Base-by-base conservation (phyloP, 1,140 invertebrate genomes). In the Meloidogyne floridensis region DNA sequence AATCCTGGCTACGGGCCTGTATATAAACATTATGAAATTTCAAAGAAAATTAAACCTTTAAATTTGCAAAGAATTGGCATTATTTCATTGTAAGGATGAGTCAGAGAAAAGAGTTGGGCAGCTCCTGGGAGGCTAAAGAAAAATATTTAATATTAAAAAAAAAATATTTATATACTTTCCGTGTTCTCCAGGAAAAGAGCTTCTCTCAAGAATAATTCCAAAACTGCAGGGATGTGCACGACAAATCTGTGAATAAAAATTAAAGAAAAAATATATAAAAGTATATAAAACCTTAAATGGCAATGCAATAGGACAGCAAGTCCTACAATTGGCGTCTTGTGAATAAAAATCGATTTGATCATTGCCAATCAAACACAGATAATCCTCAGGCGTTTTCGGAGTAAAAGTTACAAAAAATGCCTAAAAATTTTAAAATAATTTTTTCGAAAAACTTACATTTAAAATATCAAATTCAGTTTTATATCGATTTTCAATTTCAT, bases 21-120 rank as follows among this genome's bases (percentile, higher is more conserved):
- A 20, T 20, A 20, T 20, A 20, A 32, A 32, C 2, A 47, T 76
- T 72, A 13, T 13, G 15, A 77, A 80, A 15, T 80, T 56, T 54
- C 0, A 70, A 32, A 5, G 32, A 32, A 32, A 32, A 32, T 32
- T 32, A 11, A 20, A 47, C 80, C 56, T 81, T 82, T 80, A 75
- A 82, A 82, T 80, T 82, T 82, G 47, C 77, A 82, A 5, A 82
- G 43, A 73, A 82, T 71, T 20, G 81, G 81, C n/a, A 82, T 82
- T 43, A 82, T 81, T 42, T 82, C 81, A 18, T 82, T 82, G 80
- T 82, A 82, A 4, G 81, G 81, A 73, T 82, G 81, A 73, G 81
- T 82, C 0, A 82, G 79, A 8, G 81, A 82, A 42, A 82, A 82
- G 13, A 82, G 59, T 73, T 82, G 81, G 18, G 80, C 81, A 51